These are phyloP conservation scores for Octodon degus DNA, from an alignment of 2,113 vertebrate genomes.

Conservation along the genomic window DNA sequence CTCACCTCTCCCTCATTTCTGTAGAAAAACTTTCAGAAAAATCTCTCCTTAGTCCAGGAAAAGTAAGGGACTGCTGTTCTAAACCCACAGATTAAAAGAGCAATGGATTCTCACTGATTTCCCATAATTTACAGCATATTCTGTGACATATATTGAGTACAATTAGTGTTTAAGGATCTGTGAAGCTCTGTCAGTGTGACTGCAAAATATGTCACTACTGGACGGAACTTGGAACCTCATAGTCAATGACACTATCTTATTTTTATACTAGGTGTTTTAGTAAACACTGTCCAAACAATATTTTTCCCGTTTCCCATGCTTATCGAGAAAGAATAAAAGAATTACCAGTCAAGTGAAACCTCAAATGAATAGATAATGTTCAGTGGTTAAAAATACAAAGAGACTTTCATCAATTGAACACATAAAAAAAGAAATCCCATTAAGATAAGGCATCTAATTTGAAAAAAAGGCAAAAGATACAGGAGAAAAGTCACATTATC, in stretches of 20 bases:
- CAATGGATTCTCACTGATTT: not conserved
- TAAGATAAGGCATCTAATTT: slow-evolving; percentile 79
- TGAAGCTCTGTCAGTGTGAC: not conserved
- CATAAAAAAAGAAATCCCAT: slow-evolving; percentile 59
- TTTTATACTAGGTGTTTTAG: slow-evolving; percentile 41
- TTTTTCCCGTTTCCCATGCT: not conserved
- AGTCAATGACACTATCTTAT: not conserved
- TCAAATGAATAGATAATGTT: slow-evolving; percentile 77
- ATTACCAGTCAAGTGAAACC: slow-evolving; percentile 50
- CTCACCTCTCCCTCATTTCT: not conserved
- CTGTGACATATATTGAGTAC: not conserved
- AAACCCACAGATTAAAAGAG: not conserved
- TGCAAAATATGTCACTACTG: not conserved
- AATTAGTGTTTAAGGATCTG: not conserved
- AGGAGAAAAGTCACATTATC: slow-evolving; percentile 46
- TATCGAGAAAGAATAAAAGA: slow-evolving; percentile 45
- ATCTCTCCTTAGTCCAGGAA: not conserved
- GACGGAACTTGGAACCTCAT: not conserved
- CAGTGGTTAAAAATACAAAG: slow-evolving; percentile 69
- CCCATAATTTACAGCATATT: not conserved
- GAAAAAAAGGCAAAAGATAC: slow-evolving; percentile 69
- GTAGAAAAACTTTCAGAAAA: not conserved
- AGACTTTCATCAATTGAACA: slow-evolving; percentile 75
- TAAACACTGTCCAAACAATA: not conserved
- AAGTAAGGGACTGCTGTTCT: not conserved